These are phyloP conservation scores for Poeciliopsis turneri DNA, from an alignment of 2,797 vertebrate genomes.

Conservation along the genomic window DNA sequence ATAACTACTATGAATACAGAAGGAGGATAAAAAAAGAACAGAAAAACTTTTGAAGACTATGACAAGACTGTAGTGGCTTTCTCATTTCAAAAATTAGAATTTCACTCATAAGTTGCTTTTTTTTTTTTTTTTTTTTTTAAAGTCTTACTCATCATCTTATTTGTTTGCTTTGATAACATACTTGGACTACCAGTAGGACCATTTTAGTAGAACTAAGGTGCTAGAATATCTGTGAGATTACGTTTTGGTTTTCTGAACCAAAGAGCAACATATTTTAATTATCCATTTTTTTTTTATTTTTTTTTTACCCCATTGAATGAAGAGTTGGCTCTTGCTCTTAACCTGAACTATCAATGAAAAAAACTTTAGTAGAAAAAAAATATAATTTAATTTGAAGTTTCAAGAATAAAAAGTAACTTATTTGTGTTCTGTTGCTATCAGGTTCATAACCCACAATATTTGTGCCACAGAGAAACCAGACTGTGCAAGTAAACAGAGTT, in stretches of 20 bases:
- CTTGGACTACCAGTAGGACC: neutral
- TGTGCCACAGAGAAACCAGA: neutral
- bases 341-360: neutral
- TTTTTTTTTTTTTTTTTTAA: neutral
- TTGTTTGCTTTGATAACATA: neutral
- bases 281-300: too few relatives aligned
- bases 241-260: neutral
- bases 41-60: neutral
- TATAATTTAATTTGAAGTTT: neutral
- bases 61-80: neutral
- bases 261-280: neutral
- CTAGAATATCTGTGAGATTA: neutral
- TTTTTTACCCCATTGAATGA: neutral
- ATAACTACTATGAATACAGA: neutral
- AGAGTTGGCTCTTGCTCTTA: neutral
- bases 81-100: neutral
- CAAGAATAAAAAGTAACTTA: neutral
- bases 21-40: neutral
- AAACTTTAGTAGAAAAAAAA: neutral
- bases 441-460: neutral
- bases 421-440: neutral
- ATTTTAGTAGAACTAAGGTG: neutral
- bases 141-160: neutral
- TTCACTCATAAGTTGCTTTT: neutral
- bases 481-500: neutral